Percentiles rank a stretch among this genome's conserved stretches.
Evolutionary conservation across 2,797 vertebrate genomes (phyloP).

Genomic region (Saxicola maurus): DNA sequence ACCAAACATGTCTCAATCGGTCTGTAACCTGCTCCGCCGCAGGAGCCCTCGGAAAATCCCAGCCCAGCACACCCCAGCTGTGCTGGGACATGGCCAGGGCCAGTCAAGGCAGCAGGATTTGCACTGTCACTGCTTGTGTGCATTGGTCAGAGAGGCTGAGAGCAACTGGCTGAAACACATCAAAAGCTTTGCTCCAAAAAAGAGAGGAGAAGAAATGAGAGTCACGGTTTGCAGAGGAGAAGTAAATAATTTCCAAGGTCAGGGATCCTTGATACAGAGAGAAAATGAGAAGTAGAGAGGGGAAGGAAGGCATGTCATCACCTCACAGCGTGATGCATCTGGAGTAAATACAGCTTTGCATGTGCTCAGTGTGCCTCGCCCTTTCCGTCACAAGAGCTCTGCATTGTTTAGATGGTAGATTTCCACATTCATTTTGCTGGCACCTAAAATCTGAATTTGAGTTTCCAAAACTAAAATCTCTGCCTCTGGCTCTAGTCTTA

Average conservation of each 20-base stretch:
- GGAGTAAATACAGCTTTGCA: not conserved
- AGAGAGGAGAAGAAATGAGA: not conserved
- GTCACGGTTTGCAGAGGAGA: not conserved
- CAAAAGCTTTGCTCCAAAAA: not conserved
- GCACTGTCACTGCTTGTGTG: not conserved
- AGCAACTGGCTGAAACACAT: not conserved
- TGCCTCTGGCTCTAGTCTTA: not conserved
- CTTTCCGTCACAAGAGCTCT: not conserved
- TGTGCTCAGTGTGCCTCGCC: rapidly evolving
- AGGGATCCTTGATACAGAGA: not conserved
- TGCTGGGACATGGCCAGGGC: not conserved
- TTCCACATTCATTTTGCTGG: not conserved
- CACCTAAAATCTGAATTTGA: not conserved
- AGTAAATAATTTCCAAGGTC: not conserved
- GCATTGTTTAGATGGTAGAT: not conserved
- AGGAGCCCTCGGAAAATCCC: constrained; percentile 1
- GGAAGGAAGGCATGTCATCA: not conserved
- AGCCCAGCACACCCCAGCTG: not conserved
- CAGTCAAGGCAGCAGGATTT: not conserved
- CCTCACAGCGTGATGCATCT: not conserved
- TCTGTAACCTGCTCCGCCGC: not conserved
- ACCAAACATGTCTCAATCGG: constrained; percentile 48
- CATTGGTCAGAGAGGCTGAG: not conserved
- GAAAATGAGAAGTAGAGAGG: constrained; percentile 23
- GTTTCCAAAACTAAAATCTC: not conserved